phyloP scores from a whole-genome alignment of 2,888 invertebrate species.

The Drosophila borealis region DNA sequence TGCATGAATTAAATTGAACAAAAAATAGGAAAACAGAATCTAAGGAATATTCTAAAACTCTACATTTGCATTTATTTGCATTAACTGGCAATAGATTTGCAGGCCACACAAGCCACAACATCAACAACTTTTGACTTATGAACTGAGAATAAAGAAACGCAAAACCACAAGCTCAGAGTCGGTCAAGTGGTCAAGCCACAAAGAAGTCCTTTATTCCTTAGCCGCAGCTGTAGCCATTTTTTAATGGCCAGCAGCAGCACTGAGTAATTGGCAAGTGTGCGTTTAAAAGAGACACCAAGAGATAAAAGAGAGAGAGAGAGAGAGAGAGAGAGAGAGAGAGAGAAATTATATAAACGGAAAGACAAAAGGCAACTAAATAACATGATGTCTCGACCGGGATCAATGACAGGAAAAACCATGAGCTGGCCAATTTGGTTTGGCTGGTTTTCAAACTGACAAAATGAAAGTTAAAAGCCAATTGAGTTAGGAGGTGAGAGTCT shows the following conservation, averaged over 20 bases:
- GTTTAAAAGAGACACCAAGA: slow-evolving; percentile 39
- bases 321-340: not conserved
- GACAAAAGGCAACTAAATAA: slow-evolving; percentile 19
- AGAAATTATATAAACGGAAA: not conserved
- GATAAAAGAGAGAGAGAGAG: not conserved
- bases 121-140: slow-evolving; percentile 13
- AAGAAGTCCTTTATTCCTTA: slow-evolving; percentile 27
- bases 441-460: not conserved
- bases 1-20: no score
- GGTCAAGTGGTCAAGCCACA: slow-evolving; percentile 49
- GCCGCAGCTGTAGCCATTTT: slow-evolving; percentile 36
- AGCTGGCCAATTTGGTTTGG: slow-evolving; percentile 18
- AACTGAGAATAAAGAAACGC: slow-evolving; percentile 6
- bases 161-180: slow-evolving; percentile 37
- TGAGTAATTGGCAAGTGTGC: slow-evolving; percentile 70
- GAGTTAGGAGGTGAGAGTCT: not conserved
- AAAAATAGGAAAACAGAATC: not conserved
- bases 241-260: slow-evolving; percentile 15
- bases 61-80: not conserved
- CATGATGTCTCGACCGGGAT: slow-evolving; percentile 3
- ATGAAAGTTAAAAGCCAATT: not conserved
- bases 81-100: slow-evolving; percentile 1
- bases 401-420: slow-evolving; percentile 11
- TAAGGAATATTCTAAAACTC: not conserved
- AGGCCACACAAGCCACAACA: slow-evolving; percentile 14